Percentiles rank a stretch among this genome's conserved stretches.
phyloP scores from a whole-genome alignment of 2,113 vertebrate species.

The Epinephelus moara region DNA sequence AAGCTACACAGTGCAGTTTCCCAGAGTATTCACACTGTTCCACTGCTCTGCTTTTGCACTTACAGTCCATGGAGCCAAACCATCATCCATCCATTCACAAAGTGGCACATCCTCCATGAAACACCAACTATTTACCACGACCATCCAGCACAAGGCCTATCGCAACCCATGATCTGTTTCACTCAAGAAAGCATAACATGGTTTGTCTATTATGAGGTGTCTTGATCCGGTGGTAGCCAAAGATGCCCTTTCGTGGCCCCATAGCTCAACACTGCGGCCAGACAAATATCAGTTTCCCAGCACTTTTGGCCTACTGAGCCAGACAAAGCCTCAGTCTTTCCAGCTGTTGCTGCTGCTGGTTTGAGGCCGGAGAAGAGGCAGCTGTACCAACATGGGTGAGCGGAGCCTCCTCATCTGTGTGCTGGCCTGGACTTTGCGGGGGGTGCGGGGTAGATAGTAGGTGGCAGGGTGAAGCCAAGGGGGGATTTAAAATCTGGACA shows the following conservation, averaged over 20 bases:
- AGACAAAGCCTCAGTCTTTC: conserved; percentile 76
- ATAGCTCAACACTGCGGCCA: conserved; percentile 51
- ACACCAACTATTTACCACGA: conserved; percentile 18
- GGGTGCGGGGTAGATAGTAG: conserved; percentile 28
- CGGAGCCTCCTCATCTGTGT: conserved; percentile 48
- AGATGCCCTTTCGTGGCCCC: conserved; percentile 49
- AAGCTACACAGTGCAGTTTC: not conserved
- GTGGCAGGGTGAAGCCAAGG: conserved; percentile 19
- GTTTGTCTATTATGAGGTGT: conserved; percentile 29
- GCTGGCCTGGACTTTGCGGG: conserved; percentile 49
- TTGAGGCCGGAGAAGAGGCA: conserved; percentile 71
- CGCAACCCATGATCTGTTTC: conserved; percentile 24
- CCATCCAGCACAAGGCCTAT: conserved; percentile 24
- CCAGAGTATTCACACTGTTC: not conserved
- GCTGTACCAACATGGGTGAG: conserved; percentile 81
- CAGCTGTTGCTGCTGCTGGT: conserved; percentile 82
- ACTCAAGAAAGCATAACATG: conserved; percentile 38
- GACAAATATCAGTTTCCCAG: conserved; percentile 76
- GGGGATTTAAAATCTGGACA: conserved; percentile 27
- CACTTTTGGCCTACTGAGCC: conserved; percentile 64
- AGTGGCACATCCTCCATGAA: conserved; percentile 19
- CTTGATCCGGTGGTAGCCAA: conserved; percentile 51
- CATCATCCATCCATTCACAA: conserved; percentile 32
- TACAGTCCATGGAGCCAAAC: conserved; percentile 19
- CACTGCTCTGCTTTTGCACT: conserved; percentile 6